Evolutionary conservation across 2,888 invertebrate species (phyloP), one percentile per base, ranked within the genome.

Genomic region (Ferrisia virgata): DNA sequence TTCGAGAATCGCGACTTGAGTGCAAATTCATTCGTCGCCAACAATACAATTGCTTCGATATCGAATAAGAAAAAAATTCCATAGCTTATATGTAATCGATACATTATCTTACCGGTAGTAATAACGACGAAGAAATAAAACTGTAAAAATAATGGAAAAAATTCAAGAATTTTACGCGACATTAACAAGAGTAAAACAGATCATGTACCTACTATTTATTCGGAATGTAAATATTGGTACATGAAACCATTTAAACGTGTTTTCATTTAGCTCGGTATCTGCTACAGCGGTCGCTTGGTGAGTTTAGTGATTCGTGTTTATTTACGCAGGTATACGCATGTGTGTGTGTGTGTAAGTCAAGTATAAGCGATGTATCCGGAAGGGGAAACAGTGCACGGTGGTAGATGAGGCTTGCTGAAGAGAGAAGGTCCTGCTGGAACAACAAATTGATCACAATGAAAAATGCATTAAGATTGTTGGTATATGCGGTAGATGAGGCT

Each of bases 401-500:
- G 47, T 18, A 36, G 5, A 36, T 8, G n/a, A n/a, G 36, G 36
- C 36, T 6, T 36, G 36, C 36, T 15, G 43, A 5, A 11, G 11
- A 11, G 58, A 15, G 2, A 25, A 0, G 22, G 28, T 72, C 33
- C 36, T 8, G 72, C 6, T 72, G n/a, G 33, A 72, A 72, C 72
- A 72, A 72, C 72, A 72, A 72, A 72, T 72, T 72, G 72, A 72
- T 72, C 72, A 72, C 72, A 72, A 72, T 72, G 72, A 72, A 72
- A 72, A 72, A 72, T 72, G 72, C 72, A 72, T 72, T 72, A 72
- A 72, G 72, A 72, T 72, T 72, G 72, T 72, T 53, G 18, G 11
- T 22, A 33, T 72, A 72, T 33, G 72, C 72, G 72, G 33, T 58
- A 25, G 13, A 2, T 9, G 11, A 8, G 72, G 72, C n/a, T 72